These are phyloP conservation scores for Ommatoiulus sabulosus DNA, from an alignment of 2,888 invertebrate species.

Conservation along the genomic window DNA sequence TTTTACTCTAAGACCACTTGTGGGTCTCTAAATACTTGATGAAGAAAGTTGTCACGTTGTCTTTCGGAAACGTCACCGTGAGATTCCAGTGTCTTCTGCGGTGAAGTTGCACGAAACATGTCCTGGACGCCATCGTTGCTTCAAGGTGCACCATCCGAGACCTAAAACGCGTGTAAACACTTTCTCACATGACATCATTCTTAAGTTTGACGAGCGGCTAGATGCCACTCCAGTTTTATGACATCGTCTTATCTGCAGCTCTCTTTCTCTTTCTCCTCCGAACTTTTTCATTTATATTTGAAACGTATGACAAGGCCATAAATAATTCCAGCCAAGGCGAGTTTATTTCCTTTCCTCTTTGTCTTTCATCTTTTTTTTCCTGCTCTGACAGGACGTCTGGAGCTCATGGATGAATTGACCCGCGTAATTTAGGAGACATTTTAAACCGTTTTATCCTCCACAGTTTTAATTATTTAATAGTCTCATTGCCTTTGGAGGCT, in stretches of 20 bases:
- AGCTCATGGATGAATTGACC: not conserved
- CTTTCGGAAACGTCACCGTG: too few relatives aligned
- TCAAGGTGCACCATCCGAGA: too few relatives aligned
- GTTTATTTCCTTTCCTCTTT: not conserved
- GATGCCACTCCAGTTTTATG: not conserved
- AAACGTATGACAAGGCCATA: not conserved
- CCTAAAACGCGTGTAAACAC: not conserved
- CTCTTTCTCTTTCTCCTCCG: not conserved
- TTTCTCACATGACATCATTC: not conserved
- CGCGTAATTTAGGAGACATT: not conserved
- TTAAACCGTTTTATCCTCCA: not conserved
- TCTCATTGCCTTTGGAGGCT: too few relatives aligned
- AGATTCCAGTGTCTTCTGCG: too few relatives aligned
- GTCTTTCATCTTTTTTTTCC: not conserved
- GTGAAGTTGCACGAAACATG: too few relatives aligned
- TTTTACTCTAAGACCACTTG: too few relatives aligned
- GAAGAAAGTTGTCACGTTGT: too few relatives aligned
- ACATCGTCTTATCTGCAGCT: not conserved
- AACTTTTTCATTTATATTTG: not conserved
- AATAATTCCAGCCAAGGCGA: conserved; percentile 2
- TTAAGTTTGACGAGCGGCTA: not conserved
- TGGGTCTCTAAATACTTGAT: too few relatives aligned
- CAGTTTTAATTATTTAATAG: too few relatives aligned
- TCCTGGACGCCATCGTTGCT: too few relatives aligned
- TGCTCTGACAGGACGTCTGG: not conserved